Conservation (phyloP, 2,797 vertebrate species). For the Hozukius guyotensis region DNA sequence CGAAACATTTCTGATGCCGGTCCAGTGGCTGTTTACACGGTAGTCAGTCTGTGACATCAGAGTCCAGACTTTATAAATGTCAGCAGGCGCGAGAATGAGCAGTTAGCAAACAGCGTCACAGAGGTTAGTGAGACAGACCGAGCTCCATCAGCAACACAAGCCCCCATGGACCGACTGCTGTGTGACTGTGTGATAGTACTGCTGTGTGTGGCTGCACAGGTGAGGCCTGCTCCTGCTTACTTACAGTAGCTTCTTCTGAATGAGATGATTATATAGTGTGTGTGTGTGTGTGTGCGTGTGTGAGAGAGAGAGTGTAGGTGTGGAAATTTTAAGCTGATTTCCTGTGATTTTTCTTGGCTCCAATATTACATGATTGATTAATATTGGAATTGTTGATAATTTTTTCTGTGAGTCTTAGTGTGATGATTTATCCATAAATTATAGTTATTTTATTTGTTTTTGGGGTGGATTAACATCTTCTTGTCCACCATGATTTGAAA, state of each 20-base stretch:
- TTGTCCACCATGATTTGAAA: background rate
- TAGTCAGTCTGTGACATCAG: conserved; percentile 84
- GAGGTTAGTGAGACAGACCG: conserved; percentile 24
- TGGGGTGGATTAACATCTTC: background rate
- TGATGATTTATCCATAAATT: background rate
- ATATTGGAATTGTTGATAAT: background rate
- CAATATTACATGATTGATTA: background rate
- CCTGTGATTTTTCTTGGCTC: background rate
- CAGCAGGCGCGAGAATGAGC: conserved; percentile 65
- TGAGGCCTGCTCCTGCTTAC: conserved; percentile 55
- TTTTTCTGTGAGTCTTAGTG: background rate
- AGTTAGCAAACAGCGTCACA: conserved; percentile 71
- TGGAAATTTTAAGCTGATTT: background rate
- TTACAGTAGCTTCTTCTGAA: background rate
- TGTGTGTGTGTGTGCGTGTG: too few relatives aligned
- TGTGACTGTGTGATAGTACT: conserved; percentile 54
- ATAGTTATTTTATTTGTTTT: background rate
- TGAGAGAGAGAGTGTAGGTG: background rate
- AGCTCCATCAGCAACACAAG: conserved; percentile 48
- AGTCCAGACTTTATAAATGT: conserved; percentile 85
- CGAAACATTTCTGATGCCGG: conserved; percentile 83
- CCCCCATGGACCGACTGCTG: conserved; percentile 65
- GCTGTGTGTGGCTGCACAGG: conserved; percentile 73
- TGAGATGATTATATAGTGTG: background rate
- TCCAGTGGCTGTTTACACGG: conserved; percentile 84